These are phyloP conservation scores for Agriopis leucophaearia DNA, from an alignment of 2,888 invertebrate genomes.

Conservation along the genomic window DNA sequence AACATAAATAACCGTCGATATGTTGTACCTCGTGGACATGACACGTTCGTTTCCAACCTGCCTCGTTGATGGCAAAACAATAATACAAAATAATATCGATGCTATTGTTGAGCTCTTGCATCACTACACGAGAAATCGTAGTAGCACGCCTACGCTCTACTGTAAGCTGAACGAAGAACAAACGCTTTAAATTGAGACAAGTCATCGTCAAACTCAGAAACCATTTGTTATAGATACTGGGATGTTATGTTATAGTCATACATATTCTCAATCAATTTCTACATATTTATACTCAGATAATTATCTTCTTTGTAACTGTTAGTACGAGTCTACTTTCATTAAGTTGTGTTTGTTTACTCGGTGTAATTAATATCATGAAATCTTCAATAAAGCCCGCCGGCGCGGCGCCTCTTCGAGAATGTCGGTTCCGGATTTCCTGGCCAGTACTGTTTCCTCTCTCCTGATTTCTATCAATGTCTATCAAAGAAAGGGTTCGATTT, in stretches of 20 bases:
- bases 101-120: constrained; percentile 51
- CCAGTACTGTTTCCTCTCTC: constrained; percentile 29
- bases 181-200: constrained; percentile 46
- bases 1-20: constrained; percentile 55
- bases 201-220: constrained; percentile 32
- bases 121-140: constrained; percentile 48
- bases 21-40: constrained; percentile 53
- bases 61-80: constrained; percentile 59
- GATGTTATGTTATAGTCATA: constrained; percentile 4
- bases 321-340: background rate
- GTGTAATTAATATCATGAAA: constrained; percentile 25
- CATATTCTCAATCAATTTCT: constrained; percentile 8
- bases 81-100: constrained; percentile 58
- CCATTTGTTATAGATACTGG: constrained; percentile 19
- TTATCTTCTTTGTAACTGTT: constrained; percentile 2
- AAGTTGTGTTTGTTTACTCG: constrained; percentile 16
- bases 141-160: constrained; percentile 46
- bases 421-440: constrained; percentile 38
- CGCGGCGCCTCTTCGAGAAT: constrained; percentile 20
- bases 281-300: background rate
- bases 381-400: constrained; percentile 27
- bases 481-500: constrained; percentile 48
- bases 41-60: constrained; percentile 48
- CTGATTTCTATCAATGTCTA: constrained; percentile 33
- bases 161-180: constrained; percentile 42